Base-by-base conservation (phyloP, 1,140 invertebrate genomes). In the Cydia splendana region DNA sequence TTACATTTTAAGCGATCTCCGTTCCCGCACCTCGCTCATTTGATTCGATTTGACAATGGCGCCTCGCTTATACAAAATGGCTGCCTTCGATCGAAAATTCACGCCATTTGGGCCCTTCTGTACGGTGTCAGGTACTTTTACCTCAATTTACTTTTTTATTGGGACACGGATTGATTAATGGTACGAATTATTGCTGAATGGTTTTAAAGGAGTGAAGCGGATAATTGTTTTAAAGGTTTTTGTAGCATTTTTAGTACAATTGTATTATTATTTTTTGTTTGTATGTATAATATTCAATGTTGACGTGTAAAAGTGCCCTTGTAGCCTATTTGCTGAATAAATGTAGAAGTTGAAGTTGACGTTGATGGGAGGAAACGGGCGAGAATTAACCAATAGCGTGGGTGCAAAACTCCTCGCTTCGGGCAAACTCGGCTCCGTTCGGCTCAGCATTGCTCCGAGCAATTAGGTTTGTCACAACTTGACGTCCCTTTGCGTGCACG, bases 41-140 rank as follows among this genome's bases (percentile, higher is more conserved):
- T 57, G n/a, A 57, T 57, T 57, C 53, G 53, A 57, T 57, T 57
- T 57, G 53, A 57, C 53, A 57, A 57, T 57, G 53, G 53, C 15
- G 53, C 15, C 53, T 20, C 15, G n/a, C 53, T 57, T 57, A 3
- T 57, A 20, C 53, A 57, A 57, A 57, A n/a, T 57, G 53, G 53
- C n/a, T 0, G n/a, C 18, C 53, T n/a, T 57, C 53, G 53, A 57
- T 57, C 53, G 15, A 7, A 53, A 18, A 57, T 57, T 18, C 2
- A 57, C 13, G 18, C 1, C 53, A 57, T n/a, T 57, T 57, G 5
- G 53, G 53, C 15, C 53, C 53, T 57, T 57, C 15, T 57, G 53
- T 57, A 18, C 53, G 6, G n/a, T 2, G 15, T 57, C 53, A 57
- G 53, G 53, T 57, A 18, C 53, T 57, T 57, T 57, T 20, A 57